Evolutionary conservation across 2,113 vertebrate species (phyloP).

Genomic region (Nycticryphes semicollaris): DNA sequence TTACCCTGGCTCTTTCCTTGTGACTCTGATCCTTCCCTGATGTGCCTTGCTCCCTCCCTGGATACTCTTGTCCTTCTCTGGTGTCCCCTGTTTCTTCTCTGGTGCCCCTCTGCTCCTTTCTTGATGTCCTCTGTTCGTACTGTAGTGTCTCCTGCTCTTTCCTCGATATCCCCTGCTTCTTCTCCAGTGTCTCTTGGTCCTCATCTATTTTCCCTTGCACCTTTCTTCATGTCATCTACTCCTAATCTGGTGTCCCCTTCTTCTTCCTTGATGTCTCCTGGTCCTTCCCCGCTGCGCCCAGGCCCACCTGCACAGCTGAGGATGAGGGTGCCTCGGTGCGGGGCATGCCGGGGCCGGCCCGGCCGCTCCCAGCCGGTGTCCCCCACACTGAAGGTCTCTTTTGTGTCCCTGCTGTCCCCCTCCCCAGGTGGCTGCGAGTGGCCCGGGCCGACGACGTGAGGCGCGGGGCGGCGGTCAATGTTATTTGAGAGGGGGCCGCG

Average conservation of each 20-base stretch:
- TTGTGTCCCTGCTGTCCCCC: constrained; percentile 45
- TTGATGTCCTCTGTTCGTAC: background rate
- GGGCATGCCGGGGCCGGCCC: rapidly evolving
- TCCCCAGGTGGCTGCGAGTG: constrained; percentile 73
- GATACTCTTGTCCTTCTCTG: background rate
- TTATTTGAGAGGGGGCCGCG: constrained; percentile 87
- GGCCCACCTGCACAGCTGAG: background rate
- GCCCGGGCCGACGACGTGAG: constrained; percentile 83
- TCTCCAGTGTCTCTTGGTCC: background rate
- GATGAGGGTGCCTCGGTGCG: background rate
- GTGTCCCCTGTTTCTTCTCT: background rate
- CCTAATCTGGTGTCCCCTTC: background rate
- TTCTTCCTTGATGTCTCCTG: too few species aligned
- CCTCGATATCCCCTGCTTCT: background rate
- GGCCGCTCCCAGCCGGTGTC: background rate
- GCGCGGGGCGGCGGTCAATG: constrained; percentile 84
- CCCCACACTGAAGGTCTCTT: constrained; percentile 7
- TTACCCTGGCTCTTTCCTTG: background rate
- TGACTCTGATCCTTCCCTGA: too few species aligned
- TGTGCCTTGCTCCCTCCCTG: background rate
- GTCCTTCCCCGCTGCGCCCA: background rate
- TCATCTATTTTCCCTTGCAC: background rate
- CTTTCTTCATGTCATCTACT: too few species aligned
- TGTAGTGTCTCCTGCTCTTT: background rate
- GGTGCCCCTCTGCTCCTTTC: background rate